Evolutionary conservation across 2,797 vertebrate species (phyloP), one percentile per base, ranked within the genome.

Genomic region (Premnoplex brunnescens): DNA sequence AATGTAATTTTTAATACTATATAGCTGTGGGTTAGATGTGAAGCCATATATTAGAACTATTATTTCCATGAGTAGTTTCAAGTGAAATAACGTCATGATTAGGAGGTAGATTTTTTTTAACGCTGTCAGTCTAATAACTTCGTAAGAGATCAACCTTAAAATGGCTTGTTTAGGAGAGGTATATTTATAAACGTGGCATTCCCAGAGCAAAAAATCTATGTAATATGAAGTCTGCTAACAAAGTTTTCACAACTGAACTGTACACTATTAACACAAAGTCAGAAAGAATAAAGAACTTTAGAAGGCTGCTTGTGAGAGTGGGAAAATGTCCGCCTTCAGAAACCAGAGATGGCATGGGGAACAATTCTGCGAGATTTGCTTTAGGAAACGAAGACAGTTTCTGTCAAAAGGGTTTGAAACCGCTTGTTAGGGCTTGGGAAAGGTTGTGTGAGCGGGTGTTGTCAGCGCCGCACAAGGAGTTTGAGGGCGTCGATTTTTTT

Each of bases 1-100:
- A 97, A 97, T 96, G 82, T 88, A 90, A 96, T 96, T 86, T 97
- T 95, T 97, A 96, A 74, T 84, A 87, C 59, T 94, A 64, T 26
- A 39, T 55, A 75, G 89, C 77, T 91, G 83, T 88, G 97, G 90
- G 96, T 97, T 93, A 95, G 79, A 87, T 92, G 80, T 86, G 91
- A 94, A 92, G 63, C 81, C 72, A 75, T 94, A 43, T 87, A 96
- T 96, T 96, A 97, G 88, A 94, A 82, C 81, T 93, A 91, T 94
- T 88, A 89, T 95, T 96, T 93, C 77, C 24, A 69, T 55, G 46
- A 95, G 78, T 59, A 86, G 81, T 96, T 97, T 89, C 72, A 92
- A 80, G 86, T 94, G 82, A 96, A 97, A 83, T 93, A 92, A 54
- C 60, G 67, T 94, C 71, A 52, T 69, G 85, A 95, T 93, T 85